Evolutionary conservation across 2,888 invertebrate genomes (phyloP).

Genomic region (Leuctra nigra): DNA sequence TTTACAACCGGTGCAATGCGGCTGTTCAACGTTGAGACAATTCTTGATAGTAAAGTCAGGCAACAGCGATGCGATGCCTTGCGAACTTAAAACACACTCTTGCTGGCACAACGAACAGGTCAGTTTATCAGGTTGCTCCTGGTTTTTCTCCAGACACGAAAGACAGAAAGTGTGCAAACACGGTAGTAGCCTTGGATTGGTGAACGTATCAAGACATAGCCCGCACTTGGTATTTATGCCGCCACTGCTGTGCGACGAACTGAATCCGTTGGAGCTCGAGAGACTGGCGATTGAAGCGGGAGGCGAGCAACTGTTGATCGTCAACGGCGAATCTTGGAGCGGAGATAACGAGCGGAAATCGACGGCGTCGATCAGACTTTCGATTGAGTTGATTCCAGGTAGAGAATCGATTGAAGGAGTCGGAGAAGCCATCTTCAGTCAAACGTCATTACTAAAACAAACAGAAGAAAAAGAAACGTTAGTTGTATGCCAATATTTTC

Average conservation of each 20-base stretch:
- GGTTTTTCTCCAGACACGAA: slow-evolving; percentile 68
- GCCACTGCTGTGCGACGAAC: slow-evolving; percentile 21
- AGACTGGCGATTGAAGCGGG: slow-evolving; percentile 16
- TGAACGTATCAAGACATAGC: slow-evolving; percentile 68
- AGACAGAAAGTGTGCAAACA: slow-evolving; percentile 84
- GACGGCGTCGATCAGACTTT: slow-evolving; percentile 75
- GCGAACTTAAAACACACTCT: slow-evolving; percentile 44
- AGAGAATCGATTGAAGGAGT: slow-evolving; percentile 91
- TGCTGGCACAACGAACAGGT: slow-evolving; percentile 63
- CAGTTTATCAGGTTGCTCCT: slow-evolving; percentile 61
- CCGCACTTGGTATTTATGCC: slow-evolving; percentile 44
- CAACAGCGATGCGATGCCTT: slow-evolving; percentile 58
- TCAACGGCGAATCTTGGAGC: slow-evolving; percentile 59
- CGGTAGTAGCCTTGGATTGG: slow-evolving; percentile 66
- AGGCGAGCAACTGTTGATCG: slow-evolving; percentile 65
- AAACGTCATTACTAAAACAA: slow-evolving; percentile 76
- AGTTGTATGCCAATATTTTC: no score
- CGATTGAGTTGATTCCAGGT: slow-evolving; percentile 85
- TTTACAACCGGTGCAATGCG: slow-evolving; percentile 93
- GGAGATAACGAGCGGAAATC: slow-evolving; percentile 59
- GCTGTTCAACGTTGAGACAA: slow-evolving; percentile 44
- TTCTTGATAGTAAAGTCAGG: slow-evolving; percentile 55
- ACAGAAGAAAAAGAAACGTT: slow-evolving; percentile 37
- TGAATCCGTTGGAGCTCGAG: slow-evolving; percentile 24
- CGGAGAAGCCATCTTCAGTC: slow-evolving; percentile 88